Evolutionary conservation across 2,797 vertebrate genomes (phyloP), one percentile per base, ranked within the genome.

Genomic region (Meriones psammophilus): DNA sequence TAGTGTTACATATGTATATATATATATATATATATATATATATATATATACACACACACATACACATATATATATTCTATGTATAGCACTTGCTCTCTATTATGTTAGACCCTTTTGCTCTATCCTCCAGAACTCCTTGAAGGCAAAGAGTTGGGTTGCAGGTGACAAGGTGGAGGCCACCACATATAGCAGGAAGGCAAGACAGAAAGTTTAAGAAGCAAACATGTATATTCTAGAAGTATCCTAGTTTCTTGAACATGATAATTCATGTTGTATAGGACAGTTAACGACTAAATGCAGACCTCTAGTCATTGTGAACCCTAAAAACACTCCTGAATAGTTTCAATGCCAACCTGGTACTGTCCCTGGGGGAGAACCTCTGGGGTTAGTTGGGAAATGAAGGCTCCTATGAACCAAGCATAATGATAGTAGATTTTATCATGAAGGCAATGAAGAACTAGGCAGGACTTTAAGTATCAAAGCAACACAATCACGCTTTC

Each of bases 381-480:
- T 46, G 4, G 5, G 14, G 2, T 58, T 58, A 58, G 42, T 50
- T 60, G 89, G 66, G 68, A 14, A 91, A 36, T 39, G 58, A 94
- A 91, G 89, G 56, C 10, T 79, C 39, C 39, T 36, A 15, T 33
- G 36, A 5, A 13, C 86, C 12, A 94, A 60, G 89, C 42, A 22
- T 58, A 66, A 96, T 69, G 79, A 95, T 68, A 71, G 1, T 93
- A 74, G 58, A 73, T 81, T 85, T 93, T 68, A 83, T 68, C 76
- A 93, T 18, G 17, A 91, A 92, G 56, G 64, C 56, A 93, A 68
- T 7, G 15, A 92, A 89, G 68, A 81, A 90, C 1, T 46, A 42
- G 2, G 1, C 62, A 85, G 15, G 39, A 81, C 39, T 85, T 91
- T 88, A 96, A 92, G 50, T 39, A 83, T 46, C 50, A 30, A 89